Evolutionary conservation across 2,113 vertebrate species (phyloP), one percentile per base, ranked within the genome.

Genomic region (Echinops telfairi): DNA sequence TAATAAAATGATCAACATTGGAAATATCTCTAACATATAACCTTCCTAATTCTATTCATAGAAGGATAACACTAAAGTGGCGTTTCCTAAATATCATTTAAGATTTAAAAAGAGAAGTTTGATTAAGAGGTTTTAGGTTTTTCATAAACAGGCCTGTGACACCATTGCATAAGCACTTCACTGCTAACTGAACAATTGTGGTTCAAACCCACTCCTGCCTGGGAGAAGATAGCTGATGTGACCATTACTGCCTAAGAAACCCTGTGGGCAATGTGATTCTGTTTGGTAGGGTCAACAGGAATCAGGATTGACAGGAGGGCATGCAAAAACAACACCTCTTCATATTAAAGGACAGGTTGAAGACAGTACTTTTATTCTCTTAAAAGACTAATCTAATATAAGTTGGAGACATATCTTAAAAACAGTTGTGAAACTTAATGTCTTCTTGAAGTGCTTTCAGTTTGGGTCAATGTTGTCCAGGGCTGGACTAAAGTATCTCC

Each of bases 41-140:
- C 20, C 5, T 62, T 89, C 23, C 47, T 78, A 15, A 17, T 86
- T 92, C n/a, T 82, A 2, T 83, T 19, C 31, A 78, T 33, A 58
- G 11, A 17, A 53, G 53, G 31, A 4, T 57, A 90, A 68, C 6
- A 60, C 4, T 25, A 84, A 91, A 20, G n/a, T 14, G 58, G 20
- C 53, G 29, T 73, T 17, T 40, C 47, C 23, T 75, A 81, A 80
- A 88, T 84, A 84, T 53, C 33, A 53, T 8, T 38, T 43, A 79
- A 87, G 11, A 83, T 11, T 38, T 29, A 92, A 62, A 92, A 62
- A 80, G 25, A 88, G 64, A 79, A 76, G 6, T 14, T 88, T 91
- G 60, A 66, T 68, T 76, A 58, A 89, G 47, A 2, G 75, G 16
- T 57, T 93, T 17, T 71, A 79, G 33, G 11, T 38, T 25, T 64